A percentile compares a stretch with the other conserved stretches of the same genome.
Evolutionary conservation across 1,140 invertebrate species (phyloP).

Genomic region (Adoxophyes honmai): DNA sequence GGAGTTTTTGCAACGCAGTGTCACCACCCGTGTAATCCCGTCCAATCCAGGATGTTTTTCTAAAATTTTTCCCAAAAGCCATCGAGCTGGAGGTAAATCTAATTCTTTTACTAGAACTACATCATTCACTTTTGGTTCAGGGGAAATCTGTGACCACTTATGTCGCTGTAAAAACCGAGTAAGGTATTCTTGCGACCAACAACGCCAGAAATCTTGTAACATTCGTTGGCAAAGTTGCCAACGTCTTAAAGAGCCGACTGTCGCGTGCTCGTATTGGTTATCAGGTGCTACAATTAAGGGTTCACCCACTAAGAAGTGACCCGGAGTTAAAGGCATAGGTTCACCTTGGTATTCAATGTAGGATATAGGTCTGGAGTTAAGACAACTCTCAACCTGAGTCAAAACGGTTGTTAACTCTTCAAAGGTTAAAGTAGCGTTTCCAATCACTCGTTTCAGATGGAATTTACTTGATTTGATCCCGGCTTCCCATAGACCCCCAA

Average conservation of each 20-base stretch:
- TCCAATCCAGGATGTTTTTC: no score
- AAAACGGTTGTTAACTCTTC: conserved; percentile 21
- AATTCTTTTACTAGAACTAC: no score
- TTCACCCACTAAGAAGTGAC: conserved; percentile 32
- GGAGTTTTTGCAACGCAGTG: no score
- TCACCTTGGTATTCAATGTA: conserved; percentile 14
- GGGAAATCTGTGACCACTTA: no score
- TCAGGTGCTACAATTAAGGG: not conserved
- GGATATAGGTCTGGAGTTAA: conserved; percentile 22
- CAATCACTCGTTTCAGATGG: conserved; percentile 24
- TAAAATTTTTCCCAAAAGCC: no score
- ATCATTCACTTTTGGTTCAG: no score
- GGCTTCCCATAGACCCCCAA: conserved; percentile 40
- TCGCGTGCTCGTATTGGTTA: not conserved
- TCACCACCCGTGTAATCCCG: no score
- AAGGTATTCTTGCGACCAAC: conserved; percentile 1
- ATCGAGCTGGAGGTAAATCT: no score
- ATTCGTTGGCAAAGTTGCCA: conserved; percentile 1
- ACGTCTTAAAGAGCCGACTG: not conserved
- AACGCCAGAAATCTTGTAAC: conserved; percentile 7
- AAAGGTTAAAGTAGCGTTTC: conserved; percentile 14
- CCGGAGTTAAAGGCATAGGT: conserved; percentile 31
- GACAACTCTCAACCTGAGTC: conserved; percentile 20
- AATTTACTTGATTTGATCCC: conserved; percentile 29
- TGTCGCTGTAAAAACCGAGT: no score